phyloP scores from a whole-genome alignment of 1,140 invertebrate species.

The Chlorops oryzae region DNA sequence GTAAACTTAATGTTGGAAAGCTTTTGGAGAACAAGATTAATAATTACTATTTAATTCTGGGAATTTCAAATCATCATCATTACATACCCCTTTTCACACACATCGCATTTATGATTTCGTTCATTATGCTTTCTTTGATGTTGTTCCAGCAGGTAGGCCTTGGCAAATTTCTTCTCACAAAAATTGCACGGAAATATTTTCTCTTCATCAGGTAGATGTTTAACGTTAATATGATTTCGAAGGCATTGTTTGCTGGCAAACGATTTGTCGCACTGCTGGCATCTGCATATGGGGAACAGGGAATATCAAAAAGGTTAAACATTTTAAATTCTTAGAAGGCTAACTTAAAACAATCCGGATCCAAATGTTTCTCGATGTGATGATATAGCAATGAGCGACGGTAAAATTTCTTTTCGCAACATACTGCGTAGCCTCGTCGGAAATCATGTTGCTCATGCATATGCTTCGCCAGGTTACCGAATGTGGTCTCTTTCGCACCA shows the following conservation, averaged over 20 bases:
- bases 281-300: conserved; percentile 16
- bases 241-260: conserved; percentile 41
- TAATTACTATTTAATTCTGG: too few species aligned
- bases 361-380: conserved; percentile 35
- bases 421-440: conserved; percentile 34
- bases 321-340: conserved; percentile 27
- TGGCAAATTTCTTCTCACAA: conserved; percentile 32
- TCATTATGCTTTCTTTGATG: conserved; percentile 35
- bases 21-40: too few species aligned
- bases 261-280: conserved; percentile 27
- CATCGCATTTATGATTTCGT: conserved; percentile 27
- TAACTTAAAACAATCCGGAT: conserved; percentile 43
- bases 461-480: conserved; percentile 31
- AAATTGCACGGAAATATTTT: conserved; percentile 35
- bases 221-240: conserved; percentile 38
- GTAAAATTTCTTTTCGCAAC: conserved; percentile 43
- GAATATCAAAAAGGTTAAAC: neutral
- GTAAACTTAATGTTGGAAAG: conserved; percentile 3
- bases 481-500: conserved; percentile 25
- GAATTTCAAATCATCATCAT: too few species aligned
- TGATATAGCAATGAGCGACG: conserved; percentile 36
- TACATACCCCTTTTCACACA: conserved; percentile 31
- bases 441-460: conserved; percentile 28
- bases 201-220: conserved; percentile 35
- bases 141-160: conserved; percentile 38